A percentile compares a stretch with the other conserved stretches of the same genome.
Evolutionary conservation across 1,140 invertebrate species (phyloP).

Genomic region (Drosophila ohnishii): DNA sequence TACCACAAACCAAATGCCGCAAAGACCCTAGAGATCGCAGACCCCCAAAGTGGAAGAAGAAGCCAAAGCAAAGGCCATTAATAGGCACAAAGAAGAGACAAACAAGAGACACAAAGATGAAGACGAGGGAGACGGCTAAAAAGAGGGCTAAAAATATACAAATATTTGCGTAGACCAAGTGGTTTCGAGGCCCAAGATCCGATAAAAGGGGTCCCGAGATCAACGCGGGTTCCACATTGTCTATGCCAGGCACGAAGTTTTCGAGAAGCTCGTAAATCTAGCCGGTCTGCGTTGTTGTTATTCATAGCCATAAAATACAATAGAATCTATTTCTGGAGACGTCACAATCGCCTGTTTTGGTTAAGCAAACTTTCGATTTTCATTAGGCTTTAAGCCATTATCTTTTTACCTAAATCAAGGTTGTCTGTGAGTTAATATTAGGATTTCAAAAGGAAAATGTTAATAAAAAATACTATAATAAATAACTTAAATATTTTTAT

Average conservation of each 20-base stretch:
- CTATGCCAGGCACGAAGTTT: slow-evolving; percentile 33
- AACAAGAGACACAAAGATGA: not conserved
- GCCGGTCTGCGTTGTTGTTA: slow-evolving; percentile 14
- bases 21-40: slow-evolving; percentile 13
- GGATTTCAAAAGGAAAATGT: not conserved
- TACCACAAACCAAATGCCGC: slow-evolving; percentile 15
- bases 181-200: slow-evolving; percentile 1
- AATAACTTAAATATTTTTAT: not conserved
- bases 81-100: slow-evolving; percentile 42
- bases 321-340: slow-evolving; percentile 35
- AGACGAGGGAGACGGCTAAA: slow-evolving; percentile 7
- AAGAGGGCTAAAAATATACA: slow-evolving; percentile 43
- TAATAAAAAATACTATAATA: not conserved
- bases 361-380: slow-evolving; percentile 62
- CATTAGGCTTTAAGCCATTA: not conserved
- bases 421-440: slow-evolving; percentile 1
- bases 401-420: slow-evolving; percentile 2
- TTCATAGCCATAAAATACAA: slow-evolving; percentile 41
- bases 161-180: slow-evolving; percentile 63
- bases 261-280: slow-evolving; percentile 46
- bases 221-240: slow-evolving; percentile 14
- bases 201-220: slow-evolving; percentile 19
- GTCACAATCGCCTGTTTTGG: slow-evolving; percentile 12
- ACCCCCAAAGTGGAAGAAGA: slow-evolving; percentile 33
- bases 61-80: slow-evolving; percentile 53